phyloP scores from a whole-genome alignment of 1,140 invertebrate genomes.

The Pemphigus obesinymphae region DNA sequence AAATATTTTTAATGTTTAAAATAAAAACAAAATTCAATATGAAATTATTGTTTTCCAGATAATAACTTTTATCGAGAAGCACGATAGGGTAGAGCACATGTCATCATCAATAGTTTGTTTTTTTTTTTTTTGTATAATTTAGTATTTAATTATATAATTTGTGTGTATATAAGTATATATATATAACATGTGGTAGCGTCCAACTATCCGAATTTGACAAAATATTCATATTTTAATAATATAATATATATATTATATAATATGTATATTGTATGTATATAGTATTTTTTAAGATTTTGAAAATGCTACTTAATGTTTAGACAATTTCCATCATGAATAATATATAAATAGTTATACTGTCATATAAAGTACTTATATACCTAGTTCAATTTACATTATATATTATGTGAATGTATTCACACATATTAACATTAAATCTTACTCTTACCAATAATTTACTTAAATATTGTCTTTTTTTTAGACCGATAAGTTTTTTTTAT shows the following conservation, averaged over 20 bases:
- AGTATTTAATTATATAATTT: neutral
- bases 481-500: neutral
- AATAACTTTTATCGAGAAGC: neutral
- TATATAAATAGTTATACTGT: neutral
- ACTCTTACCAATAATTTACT: neutral
- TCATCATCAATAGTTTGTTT: too few species aligned
- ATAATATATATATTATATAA: neutral
- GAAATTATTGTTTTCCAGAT: neutral
- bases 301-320: constrained; percentile 21
- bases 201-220: constrained; percentile 28
- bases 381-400: too few species aligned
- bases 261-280: neutral
- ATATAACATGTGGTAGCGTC: neutral
- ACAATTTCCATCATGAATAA: neutral
- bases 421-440: constrained; percentile 13
- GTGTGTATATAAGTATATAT: neutral
- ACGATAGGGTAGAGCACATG: too few species aligned
- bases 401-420: too few species aligned
- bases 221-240: too few species aligned
- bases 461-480: constrained; percentile 5
- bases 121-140: neutral
- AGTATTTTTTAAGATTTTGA: neutral
- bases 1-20: neutral
- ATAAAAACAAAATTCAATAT: neutral
- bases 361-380: neutral